Evolutionary conservation across 2,797 vertebrate species (phyloP).

Genomic region (Lindbergichthys nudifrons): DNA sequence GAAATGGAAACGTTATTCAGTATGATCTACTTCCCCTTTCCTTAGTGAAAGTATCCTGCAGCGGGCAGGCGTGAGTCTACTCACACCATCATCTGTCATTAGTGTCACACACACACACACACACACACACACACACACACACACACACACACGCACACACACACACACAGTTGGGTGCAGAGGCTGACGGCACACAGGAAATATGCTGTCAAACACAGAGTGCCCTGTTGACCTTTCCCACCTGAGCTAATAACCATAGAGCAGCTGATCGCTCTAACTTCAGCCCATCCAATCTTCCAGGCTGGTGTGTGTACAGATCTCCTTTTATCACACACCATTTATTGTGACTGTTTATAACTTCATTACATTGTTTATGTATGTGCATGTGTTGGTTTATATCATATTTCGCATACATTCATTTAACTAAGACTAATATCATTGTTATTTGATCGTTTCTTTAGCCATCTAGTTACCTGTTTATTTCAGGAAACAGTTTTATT

Average conservation of each 20-base stretch:
- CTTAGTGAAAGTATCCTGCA: background rate
- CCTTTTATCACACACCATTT: too few species aligned
- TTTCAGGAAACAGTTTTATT: background rate
- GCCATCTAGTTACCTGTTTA: background rate
- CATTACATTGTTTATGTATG: background rate
- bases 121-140: too few species aligned
- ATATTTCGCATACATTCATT: background rate
- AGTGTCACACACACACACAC: background rate
- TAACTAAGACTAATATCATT: background rate
- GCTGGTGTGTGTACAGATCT: too few species aligned
- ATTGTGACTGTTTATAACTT: background rate
- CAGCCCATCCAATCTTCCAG: too few species aligned
- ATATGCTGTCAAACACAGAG: background rate
- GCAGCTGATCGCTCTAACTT: too few species aligned
- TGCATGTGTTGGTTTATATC: background rate
- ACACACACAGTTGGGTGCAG: background rate
- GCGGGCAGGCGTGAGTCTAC: background rate
- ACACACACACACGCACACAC: background rate
- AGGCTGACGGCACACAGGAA: background rate
- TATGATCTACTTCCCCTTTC: conserved; percentile 45
- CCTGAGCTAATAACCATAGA: background rate
- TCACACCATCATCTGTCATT: background rate
- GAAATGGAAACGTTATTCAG: conserved; percentile 67
- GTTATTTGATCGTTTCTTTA: background rate
- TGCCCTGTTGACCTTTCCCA: background rate